Percentiles rank a stretch among this genome's conserved stretches.
Conservation (phyloP, 2,888 invertebrate species). For the Malacosoma neustria region DNA sequence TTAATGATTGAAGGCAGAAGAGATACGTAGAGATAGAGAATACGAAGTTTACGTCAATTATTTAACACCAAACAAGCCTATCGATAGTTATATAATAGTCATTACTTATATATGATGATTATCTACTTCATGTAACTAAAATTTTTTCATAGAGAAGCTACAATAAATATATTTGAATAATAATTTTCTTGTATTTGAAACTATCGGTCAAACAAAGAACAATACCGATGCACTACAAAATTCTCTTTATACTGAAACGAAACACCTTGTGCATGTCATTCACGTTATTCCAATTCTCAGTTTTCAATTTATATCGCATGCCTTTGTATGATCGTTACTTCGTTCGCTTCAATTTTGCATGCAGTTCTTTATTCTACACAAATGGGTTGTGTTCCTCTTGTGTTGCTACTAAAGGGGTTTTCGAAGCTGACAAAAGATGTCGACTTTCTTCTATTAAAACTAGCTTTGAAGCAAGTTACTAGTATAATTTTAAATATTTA, state of each 20-base stretch:
- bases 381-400: not conserved
- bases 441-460: not conserved
- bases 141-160: no score
- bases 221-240: slow-evolving; percentile 12
- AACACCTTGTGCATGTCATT: slow-evolving; percentile 21
- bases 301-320: slow-evolving; percentile 37
- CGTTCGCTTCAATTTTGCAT: slow-evolving; percentile 26
- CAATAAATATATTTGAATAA: no score
- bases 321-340: slow-evolving; percentile 32
- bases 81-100: no score
- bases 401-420: not conserved
- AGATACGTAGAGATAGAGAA: no score
- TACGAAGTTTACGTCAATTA: no score
- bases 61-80: no score
- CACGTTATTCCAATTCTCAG: slow-evolving; percentile 31
- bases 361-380: not conserved
- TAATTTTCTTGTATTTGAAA: no score
- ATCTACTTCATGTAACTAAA: no score
- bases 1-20: no score
- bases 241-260: slow-evolving; percentile 12
- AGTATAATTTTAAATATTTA: no score
- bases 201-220: slow-evolving; percentile 3
- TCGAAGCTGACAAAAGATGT: not conserved
- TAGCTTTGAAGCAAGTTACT: not conserved
- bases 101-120: no score